A percentile compares a stretch with the other conserved stretches of the same genome.
phyloP scores from a whole-genome alignment of 2,113 vertebrate genomes.

The Podarcis cretensis region DNA sequence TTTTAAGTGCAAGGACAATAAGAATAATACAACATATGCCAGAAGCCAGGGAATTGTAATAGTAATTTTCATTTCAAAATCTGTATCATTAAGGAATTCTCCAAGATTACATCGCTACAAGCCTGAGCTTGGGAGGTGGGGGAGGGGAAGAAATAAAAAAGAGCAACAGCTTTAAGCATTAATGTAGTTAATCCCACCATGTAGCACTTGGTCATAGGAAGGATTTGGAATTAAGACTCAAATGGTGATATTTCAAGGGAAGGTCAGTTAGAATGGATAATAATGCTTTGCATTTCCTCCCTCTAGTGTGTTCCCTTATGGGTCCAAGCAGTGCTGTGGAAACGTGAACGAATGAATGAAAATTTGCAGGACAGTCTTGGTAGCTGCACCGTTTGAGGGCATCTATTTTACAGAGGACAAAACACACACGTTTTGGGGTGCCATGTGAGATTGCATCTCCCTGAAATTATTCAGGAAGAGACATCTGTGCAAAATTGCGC shows the following conservation, averaged over 20 bases:
- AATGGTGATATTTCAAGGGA: constrained; percentile 76
- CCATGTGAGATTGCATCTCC: too few relatives aligned
- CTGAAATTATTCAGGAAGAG: too few relatives aligned
- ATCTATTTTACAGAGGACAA: neutral
- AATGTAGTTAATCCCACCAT: constrained; percentile 72
- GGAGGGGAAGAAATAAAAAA: constrained; percentile 58
- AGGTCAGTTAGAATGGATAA: constrained; percentile 75
- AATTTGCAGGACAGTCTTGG: constrained; percentile 55
- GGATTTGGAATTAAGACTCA: constrained; percentile 76
- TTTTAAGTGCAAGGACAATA: neutral
- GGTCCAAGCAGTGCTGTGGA: constrained; percentile 65
- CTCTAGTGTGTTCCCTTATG: constrained; percentile 51
- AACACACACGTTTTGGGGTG: too few relatives aligned
- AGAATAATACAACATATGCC: constrained; percentile 38
- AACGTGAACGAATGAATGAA: constrained; percentile 67
- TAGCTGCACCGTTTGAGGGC: constrained; percentile 54
- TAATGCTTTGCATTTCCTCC: constrained; percentile 58
- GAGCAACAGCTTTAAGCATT: constrained; percentile 76
- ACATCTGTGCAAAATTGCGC: too few relatives aligned
- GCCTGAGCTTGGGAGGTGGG: constrained; percentile 67
- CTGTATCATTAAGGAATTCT: constrained; percentile 73
- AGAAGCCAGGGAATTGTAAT: constrained; percentile 46
- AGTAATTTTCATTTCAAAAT: constrained; percentile 69
- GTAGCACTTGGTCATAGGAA: constrained; percentile 73
- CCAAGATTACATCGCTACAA: constrained; percentile 69